Evolutionary conservation across 1,140 invertebrate genomes (phyloP).

Genomic region (Propsilocerus akamusi): DNA sequence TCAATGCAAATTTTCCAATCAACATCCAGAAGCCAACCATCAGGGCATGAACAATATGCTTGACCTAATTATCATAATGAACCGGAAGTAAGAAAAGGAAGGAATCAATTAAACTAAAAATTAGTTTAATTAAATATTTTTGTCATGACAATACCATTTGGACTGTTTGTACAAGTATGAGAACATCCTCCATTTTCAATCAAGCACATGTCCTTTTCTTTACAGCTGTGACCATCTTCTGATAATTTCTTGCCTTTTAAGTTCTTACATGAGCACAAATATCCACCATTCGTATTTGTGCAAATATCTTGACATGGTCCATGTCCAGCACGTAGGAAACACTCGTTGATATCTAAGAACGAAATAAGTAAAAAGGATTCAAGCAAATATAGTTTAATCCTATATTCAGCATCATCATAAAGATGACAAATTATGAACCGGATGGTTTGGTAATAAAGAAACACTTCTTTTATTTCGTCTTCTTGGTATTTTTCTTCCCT

Average conservation of each 20-base stretch:
- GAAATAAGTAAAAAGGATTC: no score
- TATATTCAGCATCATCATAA: no score
- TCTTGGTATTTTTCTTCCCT: no score
- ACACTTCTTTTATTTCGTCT: no score
- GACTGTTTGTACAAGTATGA: constrained; percentile 28
- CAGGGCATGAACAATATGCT: constrained; percentile 43
- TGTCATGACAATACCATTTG: background rate
- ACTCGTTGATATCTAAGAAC: constrained; percentile 46
- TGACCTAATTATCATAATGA: constrained; percentile 21
- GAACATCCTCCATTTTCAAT: constrained; percentile 33
- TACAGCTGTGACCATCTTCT: constrained; percentile 30
- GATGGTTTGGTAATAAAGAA: no score
- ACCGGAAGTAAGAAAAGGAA: background rate
- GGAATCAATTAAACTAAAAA: background rate
- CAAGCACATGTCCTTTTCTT: constrained; percentile 42
- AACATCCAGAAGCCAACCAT: constrained; percentile 32
- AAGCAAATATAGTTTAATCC: no score
- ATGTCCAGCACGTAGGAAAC: constrained; percentile 36
- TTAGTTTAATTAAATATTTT: background rate
- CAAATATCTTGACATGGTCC: constrained; percentile 48
- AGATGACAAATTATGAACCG: no score
- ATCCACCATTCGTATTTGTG: constrained; percentile 37
- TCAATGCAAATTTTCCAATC: constrained; percentile 40
- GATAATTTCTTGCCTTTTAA: constrained; percentile 36
- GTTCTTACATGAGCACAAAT: constrained; percentile 36